Evolutionary conservation across 2,888 invertebrate genomes (phyloP).

Genomic region (Melinopterus prodromus): DNA sequence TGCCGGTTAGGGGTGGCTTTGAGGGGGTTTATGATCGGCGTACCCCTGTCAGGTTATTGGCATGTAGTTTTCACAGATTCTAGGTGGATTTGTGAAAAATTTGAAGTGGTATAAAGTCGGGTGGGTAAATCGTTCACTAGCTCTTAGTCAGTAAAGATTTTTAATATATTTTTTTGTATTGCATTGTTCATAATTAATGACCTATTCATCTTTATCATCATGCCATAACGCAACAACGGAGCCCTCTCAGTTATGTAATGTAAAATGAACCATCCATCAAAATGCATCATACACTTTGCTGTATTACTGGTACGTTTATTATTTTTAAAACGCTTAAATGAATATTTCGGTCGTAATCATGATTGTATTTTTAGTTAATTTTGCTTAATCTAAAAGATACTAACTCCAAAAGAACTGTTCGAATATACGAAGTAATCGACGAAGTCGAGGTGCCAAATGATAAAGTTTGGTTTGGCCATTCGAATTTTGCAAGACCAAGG

Average conservation of each 20-base stretch:
- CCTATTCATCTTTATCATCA: background rate
- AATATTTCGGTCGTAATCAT: background rate
- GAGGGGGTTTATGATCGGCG: too few relatives aligned
- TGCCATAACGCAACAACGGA: background rate
- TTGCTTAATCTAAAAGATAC: background rate
- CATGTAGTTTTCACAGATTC: too few relatives aligned
- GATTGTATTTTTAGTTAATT: background rate
- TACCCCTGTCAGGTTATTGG: too few relatives aligned
- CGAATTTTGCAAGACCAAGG: background rate
- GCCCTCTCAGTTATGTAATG: background rate
- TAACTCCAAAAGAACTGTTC: background rate
- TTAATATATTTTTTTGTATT: background rate
- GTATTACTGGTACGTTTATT: background rate
- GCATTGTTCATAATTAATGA: background rate
- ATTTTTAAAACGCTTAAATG: too few relatives aligned
- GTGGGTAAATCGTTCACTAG: too few relatives aligned
- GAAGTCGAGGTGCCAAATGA: background rate
- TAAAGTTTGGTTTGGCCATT: background rate
- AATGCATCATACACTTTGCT: background rate
- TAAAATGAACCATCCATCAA: background rate
- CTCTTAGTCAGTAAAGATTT: background rate
- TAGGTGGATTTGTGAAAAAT: too few relatives aligned
- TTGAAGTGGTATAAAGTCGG: too few relatives aligned
- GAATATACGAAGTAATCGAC: background rate
- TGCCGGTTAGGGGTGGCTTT: too few relatives aligned